Evolutionary conservation across 53 echinoderm and acorn worm species (phyloP), one percentile per base, ranked within the genome.

Genomic region (Holothuria scabra): DNA sequence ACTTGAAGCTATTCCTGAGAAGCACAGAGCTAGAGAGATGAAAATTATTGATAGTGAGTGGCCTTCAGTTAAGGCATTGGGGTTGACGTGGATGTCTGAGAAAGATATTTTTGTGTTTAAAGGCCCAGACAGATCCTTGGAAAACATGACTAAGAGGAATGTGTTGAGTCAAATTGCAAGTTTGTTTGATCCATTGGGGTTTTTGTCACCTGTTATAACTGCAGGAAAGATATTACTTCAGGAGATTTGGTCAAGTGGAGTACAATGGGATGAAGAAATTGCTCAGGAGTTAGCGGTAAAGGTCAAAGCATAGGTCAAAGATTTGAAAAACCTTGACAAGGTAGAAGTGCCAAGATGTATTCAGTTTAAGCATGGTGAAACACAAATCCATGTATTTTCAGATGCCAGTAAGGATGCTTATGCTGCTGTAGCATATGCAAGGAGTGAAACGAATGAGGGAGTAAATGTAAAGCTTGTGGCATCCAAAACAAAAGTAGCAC

Each of bases 351-450:
- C 64, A 32, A 82, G 83, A 64, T 64, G 83, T 34, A 82, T 82
- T 46, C 41, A 72, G 72, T 72, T 38, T 72, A 26, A 79, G 26
- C 24, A 56, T 7, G 59, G 59, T 22, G 18, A 56, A 52, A 28
- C 79, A 82, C 21, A 52, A 52, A 82, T 82, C 24, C 84, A 67
- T 69, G 69, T 69, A n/a, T 84, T 84, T 32, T 22, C 61, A 25
- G 84, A 84, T 84, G 68, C 84, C 12, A 60, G 60, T 60, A 84
- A 84, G 31, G 84, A 84, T 84, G 81, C 81, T 10, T 81, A 81
- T 81, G 62, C 81, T n/a, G 81, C 81, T n/a, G 81, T 81, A 9
- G 81, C 63, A 62, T 81, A 24, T 26, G 25, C 63, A 70, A 18
- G 20, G 21, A 35, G 24, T 66, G 66, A 25, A 18, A 66, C 66